These are phyloP conservation scores for Cremastinae sp. DNA, from an alignment of 2,888 invertebrate genomes.

Conservation along the genomic window DNA sequence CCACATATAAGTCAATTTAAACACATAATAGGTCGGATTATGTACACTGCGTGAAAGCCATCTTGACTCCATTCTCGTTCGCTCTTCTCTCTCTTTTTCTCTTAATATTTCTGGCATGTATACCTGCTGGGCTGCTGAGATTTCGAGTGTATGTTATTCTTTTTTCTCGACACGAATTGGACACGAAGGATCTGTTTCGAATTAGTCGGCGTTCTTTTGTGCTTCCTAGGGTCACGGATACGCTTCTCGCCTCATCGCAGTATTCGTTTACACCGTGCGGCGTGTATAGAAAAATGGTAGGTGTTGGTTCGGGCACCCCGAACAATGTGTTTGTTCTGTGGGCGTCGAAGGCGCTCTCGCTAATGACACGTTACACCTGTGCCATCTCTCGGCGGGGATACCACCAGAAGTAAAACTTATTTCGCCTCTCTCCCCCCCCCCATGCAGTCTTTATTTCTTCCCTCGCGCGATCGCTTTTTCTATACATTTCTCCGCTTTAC, in stretches of 20 bases:
- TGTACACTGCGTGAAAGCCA: too few relatives aligned
- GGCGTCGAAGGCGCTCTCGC: slow-evolving; percentile 62
- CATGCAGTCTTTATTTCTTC: slow-evolving; percentile 2
- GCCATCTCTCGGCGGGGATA: slow-evolving; percentile 57
- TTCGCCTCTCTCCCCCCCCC: slow-evolving; percentile 16
- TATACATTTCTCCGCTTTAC: slow-evolving; percentile 8
- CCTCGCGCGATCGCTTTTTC: slow-evolving; percentile 3
- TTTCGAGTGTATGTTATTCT: too few relatives aligned
- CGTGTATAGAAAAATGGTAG: slow-evolving; percentile 27
- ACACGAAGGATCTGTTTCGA: slow-evolving; percentile 50
- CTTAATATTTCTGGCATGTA: too few relatives aligned
- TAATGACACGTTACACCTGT: slow-evolving; percentile 69
- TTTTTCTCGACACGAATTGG: slow-evolving; percentile 33
- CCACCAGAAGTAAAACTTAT: slow-evolving; percentile 35
- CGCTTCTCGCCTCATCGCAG: slow-evolving; percentile 10
- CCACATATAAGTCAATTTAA: too few relatives aligned
- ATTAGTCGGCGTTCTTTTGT: slow-evolving; percentile 57
- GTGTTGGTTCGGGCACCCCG: slow-evolving; percentile 59
- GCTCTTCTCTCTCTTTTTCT: too few relatives aligned
- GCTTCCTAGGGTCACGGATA: too few relatives aligned
- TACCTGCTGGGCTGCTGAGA: too few relatives aligned
- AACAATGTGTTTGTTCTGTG: slow-evolving; percentile 69
- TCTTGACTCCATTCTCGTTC: too few relatives aligned
- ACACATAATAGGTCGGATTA: too few relatives aligned
- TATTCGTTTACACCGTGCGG: neutral